Percentiles rank a stretch among this genome's conserved stretches.
Evolutionary conservation across 2,888 invertebrate species (phyloP).

Genomic region (Apamea sordens): DNA sequence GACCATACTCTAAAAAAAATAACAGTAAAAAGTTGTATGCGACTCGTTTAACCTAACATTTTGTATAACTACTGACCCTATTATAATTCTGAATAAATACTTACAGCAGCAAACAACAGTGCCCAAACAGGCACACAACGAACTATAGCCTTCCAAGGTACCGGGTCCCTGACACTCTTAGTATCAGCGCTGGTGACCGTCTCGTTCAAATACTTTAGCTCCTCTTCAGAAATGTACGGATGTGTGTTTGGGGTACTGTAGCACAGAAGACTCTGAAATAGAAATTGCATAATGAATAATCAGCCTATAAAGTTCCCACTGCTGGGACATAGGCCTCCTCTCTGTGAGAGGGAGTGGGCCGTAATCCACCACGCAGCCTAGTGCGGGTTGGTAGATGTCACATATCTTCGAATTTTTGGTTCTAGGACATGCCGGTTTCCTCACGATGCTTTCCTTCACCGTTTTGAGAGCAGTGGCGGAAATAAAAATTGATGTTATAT

Average conservation of each 20-base stretch:
- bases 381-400: no score
- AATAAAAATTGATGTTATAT: conserved; percentile 54
- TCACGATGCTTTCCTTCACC: no score
- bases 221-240: conserved; percentile 90
- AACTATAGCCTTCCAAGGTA: conserved; percentile 93
- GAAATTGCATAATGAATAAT: neutral
- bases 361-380: no score
- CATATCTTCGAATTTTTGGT: no score
- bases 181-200: conserved; percentile 91
- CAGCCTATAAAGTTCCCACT: no score
- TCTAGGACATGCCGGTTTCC: no score
- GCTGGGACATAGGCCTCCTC: no score
- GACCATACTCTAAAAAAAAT: no score
- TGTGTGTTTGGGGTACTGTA: conserved; percentile 89
- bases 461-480: conserved; percentile 28
- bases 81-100: conserved; percentile 63
- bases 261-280: conserved; percentile 86
- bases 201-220: conserved; percentile 89
- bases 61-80: neutral
- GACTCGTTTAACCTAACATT: neutral
- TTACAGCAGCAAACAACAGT: conserved; percentile 92
- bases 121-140: conserved; percentile 94
- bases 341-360: no score
- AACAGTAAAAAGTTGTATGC: no score
- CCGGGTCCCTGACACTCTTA: conserved; percentile 89